Evolutionary conservation across 1,140 invertebrate genomes (phyloP).

Genomic region (Delia radicum): DNA sequence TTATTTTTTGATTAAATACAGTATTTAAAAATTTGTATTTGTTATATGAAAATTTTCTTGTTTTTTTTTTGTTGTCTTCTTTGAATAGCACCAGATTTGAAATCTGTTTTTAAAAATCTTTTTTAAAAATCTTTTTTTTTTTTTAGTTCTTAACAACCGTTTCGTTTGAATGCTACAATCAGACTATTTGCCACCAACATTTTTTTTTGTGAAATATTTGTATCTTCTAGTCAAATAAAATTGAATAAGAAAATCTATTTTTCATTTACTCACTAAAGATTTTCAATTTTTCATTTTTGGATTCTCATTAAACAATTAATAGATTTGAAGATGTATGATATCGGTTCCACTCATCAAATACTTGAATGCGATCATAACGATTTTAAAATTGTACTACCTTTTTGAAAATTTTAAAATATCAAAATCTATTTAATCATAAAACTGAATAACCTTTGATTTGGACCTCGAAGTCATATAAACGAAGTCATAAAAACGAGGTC

Average conservation of each 20-base stretch:
- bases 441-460: too few species aligned
- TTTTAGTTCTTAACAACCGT: conserved; percentile 5
- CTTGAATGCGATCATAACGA: too few species aligned
- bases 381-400: too few species aligned
- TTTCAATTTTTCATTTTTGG: not conserved
- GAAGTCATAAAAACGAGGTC: too few species aligned
- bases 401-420: too few species aligned
- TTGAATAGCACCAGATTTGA: not conserved
- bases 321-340: not conserved
- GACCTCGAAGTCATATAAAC: too few species aligned
- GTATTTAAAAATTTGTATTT: not conserved
- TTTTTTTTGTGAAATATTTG: conserved; percentile 6
- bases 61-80: not conserved
- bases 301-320: conserved; percentile 5
- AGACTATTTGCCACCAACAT: conserved; percentile 17
- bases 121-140: too few species aligned
- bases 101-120: too few species aligned
- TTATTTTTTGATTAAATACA: not conserved
- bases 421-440: too few species aligned
- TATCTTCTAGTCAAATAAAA: not conserved
- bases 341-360: not conserved
- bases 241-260: not conserved
- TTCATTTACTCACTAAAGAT: not conserved
- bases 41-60: not conserved
- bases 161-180: conserved; percentile 6